Percentiles rank a stretch among this genome's conserved stretches.
Evolutionary conservation across 1,140 invertebrate species (phyloP).

Genomic region (Limonius californicus): DNA sequence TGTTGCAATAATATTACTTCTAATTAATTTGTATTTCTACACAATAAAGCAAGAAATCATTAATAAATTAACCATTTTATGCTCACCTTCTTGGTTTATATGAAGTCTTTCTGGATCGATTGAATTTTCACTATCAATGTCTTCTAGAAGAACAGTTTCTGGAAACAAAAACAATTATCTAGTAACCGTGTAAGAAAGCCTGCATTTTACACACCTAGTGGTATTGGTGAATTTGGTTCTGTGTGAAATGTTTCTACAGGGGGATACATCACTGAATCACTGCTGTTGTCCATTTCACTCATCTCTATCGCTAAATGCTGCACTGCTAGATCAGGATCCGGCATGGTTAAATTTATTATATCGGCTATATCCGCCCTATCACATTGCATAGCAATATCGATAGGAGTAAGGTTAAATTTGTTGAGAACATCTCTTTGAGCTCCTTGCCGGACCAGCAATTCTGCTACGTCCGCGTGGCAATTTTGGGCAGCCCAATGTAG

Average conservation of each 20-base stretch:
- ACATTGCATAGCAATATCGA: constrained; percentile 70
- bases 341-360: constrained; percentile 53
- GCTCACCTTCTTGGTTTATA: not conserved
- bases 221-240: not conserved
- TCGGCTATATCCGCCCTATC: constrained; percentile 60
- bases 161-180: not conserved
- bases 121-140: constrained; percentile 24
- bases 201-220: not conserved
- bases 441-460: constrained; percentile 66
- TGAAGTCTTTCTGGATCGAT: constrained; percentile 15
- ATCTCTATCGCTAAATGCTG: constrained; percentile 46
- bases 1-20: too few relatives aligned
- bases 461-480: constrained; percentile 67
- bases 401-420: constrained; percentile 82
- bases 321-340: constrained; percentile 42
- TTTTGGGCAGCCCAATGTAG: constrained; percentile 92
- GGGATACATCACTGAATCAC: constrained; percentile 6
- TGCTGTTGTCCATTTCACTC: constrained; percentile 16
- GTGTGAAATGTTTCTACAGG: not conserved
- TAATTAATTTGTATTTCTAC: too few relatives aligned
- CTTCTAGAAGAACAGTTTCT: constrained; percentile 27
- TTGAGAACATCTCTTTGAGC: constrained; percentile 64
- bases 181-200: too few relatives aligned
- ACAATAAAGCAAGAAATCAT: too few relatives aligned
- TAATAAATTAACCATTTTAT: too few relatives aligned